A percentile compares a stretch with the other conserved stretches of the same genome.
These are phyloP conservation scores for Micropoecilia bifurca DNA, from an alignment of 2,797 vertebrate species.

Conservation along the genomic window DNA sequence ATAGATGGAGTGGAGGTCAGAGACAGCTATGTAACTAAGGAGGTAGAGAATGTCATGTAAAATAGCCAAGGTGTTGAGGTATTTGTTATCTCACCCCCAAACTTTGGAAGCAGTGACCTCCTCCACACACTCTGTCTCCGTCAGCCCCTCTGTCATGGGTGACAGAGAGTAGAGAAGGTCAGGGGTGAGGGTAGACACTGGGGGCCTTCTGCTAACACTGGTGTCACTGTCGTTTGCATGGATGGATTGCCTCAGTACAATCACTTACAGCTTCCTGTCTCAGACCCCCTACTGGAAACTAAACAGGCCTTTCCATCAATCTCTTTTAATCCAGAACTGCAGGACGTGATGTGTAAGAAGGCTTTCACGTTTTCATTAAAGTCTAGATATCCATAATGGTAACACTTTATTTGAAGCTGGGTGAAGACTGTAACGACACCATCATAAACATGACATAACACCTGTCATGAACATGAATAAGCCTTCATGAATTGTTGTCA, in stretches of 20 bases:
- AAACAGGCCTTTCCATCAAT: conserved; percentile 77
- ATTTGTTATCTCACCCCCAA: conserved; percentile 60
- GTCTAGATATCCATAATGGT: neutral
- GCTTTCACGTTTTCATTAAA: conserved; percentile 26
- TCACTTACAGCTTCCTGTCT: conserved; percentile 82
- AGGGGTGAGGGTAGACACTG: conserved; percentile 51
- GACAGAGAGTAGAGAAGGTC: conserved; percentile 16
- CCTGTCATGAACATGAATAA: too few species aligned
- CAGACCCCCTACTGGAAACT: conserved; percentile 76
- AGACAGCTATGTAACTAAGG: conserved; percentile 19
- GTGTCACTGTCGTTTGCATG: conserved; percentile 38
- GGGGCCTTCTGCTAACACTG: conserved; percentile 45
- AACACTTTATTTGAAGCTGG: too few species aligned
- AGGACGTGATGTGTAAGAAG: conserved; percentile 35
- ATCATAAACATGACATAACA: too few species aligned
- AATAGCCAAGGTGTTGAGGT: conserved; percentile 53
- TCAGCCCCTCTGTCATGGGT: conserved; percentile 25
- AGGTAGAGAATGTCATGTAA: conserved; percentile 16
- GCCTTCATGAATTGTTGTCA: too few species aligned
- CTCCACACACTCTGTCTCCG: conserved; percentile 43
- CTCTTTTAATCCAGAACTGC: conserved; percentile 42
- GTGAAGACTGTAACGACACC: too few species aligned
- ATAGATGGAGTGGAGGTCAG: neutral
- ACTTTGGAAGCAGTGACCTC: conserved; percentile 24
- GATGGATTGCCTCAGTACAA: conserved; percentile 64